Conservation (phyloP, 2,888 invertebrate species). For the Odontocolon sp. region DNA sequence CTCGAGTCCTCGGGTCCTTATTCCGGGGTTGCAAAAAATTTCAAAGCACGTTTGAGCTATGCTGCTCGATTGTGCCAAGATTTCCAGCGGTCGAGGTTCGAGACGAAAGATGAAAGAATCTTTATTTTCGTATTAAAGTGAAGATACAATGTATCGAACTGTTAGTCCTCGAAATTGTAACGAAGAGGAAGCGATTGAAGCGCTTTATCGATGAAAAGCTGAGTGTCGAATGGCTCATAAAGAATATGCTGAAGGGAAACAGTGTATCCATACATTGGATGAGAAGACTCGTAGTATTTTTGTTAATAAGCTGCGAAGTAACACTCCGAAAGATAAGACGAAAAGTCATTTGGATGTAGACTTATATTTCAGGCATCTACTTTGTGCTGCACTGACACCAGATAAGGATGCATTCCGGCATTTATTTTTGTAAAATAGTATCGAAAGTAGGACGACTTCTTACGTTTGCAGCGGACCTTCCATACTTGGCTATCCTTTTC, state of each 20-base stretch:
- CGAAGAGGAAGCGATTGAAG: not conserved
- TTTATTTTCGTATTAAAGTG: conserved; percentile 31
- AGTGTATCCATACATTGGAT: not conserved
- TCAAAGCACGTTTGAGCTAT: conserved; percentile 27
- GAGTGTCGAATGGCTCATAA: conserved; percentile 20
- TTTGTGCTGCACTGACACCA: not conserved
- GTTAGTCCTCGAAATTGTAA: not conserved
- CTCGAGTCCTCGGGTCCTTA: conserved; percentile 34
- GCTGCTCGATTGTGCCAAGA: not conserved
- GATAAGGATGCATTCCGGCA: conserved; percentile 21
- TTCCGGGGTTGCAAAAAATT: conserved; percentile 47
- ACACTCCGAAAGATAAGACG: not conserved
- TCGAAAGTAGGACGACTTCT: conserved; percentile 14
- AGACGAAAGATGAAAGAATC: conserved; percentile 34
- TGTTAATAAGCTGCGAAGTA: not conserved
- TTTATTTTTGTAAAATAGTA: too few relatives aligned
- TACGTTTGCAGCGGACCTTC: conserved; percentile 13
- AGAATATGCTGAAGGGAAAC: not conserved
- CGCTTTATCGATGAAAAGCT: conserved; percentile 15
- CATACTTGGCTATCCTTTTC: conserved; percentile 13
- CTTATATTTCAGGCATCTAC: conserved; percentile 7
- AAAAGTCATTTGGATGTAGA: not conserved
- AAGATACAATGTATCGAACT: conserved; percentile 26
- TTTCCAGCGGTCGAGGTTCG: conserved; percentile 8
- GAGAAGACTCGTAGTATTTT: conserved; percentile 2